phyloP scores from a whole-genome alignment of 64 coral and sea anemone genomes.

The Actinia tenebrosa region DNA sequence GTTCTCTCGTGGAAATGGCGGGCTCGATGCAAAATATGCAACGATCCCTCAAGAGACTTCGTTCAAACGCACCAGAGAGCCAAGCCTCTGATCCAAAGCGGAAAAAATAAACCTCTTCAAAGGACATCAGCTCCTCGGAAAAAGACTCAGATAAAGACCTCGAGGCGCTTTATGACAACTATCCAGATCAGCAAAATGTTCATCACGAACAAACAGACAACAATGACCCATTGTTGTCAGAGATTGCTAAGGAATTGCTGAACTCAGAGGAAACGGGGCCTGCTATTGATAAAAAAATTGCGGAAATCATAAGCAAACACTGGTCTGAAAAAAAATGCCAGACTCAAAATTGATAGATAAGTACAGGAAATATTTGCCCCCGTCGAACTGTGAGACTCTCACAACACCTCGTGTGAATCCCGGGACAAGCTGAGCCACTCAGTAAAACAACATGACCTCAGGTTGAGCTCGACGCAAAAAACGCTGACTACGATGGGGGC shows the following conservation, averaged over 20 bases:
- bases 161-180: slow-evolving; percentile 12
- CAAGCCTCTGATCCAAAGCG: neutral
- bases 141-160: slow-evolving; percentile 18
- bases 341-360: slow-evolving; percentile 32
- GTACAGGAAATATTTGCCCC: slow-evolving; percentile 35
- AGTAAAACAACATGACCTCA: slow-evolving; percentile 25
- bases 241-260: slow-evolving; percentile 23
- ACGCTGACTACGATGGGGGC: slow-evolving; percentile 7
- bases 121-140: slow-evolving; percentile 14
- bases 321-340: slow-evolving; percentile 15
- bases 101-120: neutral
- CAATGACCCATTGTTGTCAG: slow-evolving; percentile 37
- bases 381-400: slow-evolving; percentile 25
- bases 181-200: slow-evolving; percentile 10
- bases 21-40: slow-evolving; percentile 10
- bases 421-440: slow-evolving; percentile 32
- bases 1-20: slow-evolving; percentile 16
- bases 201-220: slow-evolving; percentile 22
- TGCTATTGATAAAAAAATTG: slow-evolving; percentile 11
- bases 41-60: slow-evolving; percentile 28
- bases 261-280: slow-evolving; percentile 13
- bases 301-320: neutral
- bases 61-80: neutral
- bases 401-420: slow-evolving; percentile 10
- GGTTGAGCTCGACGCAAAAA: slow-evolving; percentile 16